These are phyloP conservation scores for Heliconius aoede DNA, from an alignment of 2,888 invertebrate species.

Conservation along the genomic window DNA sequence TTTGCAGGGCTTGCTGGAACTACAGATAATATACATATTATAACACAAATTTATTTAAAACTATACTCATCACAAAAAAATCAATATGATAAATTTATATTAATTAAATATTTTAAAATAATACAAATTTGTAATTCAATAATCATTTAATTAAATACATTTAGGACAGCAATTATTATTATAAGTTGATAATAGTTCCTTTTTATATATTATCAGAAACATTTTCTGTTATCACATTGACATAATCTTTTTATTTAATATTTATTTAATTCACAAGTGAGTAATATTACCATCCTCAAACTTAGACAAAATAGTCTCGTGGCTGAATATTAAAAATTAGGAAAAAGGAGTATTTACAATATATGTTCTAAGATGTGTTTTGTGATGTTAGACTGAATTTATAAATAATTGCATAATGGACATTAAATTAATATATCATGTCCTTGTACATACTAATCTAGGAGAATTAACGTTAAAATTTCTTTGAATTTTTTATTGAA, in stretches of 20 bases:
- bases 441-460: not conserved
- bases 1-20: slow-evolving; percentile 93
- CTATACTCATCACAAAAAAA: not conserved
- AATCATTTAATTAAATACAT: not conserved
- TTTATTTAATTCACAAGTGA: not conserved
- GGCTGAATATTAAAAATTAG: slow-evolving; percentile 1
- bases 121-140: not conserved
- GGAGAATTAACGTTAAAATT: not conserved
- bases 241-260: not conserved
- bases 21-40: slow-evolving; percentile 60
- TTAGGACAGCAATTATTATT: not conserved
- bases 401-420: not conserved
- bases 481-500: not conserved
- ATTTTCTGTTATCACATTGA: not conserved
- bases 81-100: not conserved
- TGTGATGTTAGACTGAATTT: slow-evolving; percentile 19
- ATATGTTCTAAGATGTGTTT: slow-evolving; percentile 1
- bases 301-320: not conserved
- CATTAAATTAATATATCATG: not conserved
- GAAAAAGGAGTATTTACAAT: slow-evolving; percentile 25
- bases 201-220: not conserved
- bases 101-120: not conserved
- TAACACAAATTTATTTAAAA: not conserved
- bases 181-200: not conserved
- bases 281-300: not conserved